A percentile compares a stretch with the other conserved stretches of the same genome.
Conservation (phyloP, 2,797 vertebrate species). For the Jordanella pulchra region DNA sequence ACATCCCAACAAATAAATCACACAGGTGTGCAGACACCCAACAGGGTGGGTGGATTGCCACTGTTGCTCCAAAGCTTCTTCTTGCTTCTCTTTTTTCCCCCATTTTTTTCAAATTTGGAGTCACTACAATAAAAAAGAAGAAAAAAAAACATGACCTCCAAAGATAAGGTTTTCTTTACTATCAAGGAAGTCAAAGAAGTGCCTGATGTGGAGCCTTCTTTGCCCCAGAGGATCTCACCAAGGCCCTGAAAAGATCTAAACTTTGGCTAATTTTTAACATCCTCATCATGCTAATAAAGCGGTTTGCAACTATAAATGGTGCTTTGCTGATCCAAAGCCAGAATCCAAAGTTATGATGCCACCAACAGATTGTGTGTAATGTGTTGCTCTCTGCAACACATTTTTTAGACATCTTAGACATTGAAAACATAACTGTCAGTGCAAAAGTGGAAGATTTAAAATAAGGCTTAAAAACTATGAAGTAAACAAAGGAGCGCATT, state of each 20-base stretch:
- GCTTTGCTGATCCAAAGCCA: background rate
- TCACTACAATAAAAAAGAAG: no score
- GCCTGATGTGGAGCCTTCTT: no score
- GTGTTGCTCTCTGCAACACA: background rate
- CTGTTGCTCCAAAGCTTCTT: no score
- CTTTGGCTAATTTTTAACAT: background rate
- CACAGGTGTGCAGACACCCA: no score
- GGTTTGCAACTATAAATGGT: background rate
- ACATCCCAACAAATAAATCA: no score
- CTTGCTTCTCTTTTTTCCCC: no score
- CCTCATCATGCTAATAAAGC: background rate
- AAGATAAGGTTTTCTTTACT: no score
- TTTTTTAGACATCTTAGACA: background rate
- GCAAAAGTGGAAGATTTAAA: background rate
- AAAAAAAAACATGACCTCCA: no score
- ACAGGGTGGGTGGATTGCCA: no score
- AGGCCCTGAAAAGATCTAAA: background rate
- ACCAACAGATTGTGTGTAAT: background rate
- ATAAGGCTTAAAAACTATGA: conserved; percentile 6
- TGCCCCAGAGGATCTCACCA: background rate
- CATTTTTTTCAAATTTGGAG: no score
- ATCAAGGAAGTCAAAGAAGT: no score
- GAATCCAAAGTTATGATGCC: background rate
- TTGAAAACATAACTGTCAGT: background rate
- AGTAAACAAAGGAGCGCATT: conserved; percentile 19